Conservation (phyloP, 2,888 invertebrate species). For the Congeria kusceri region DNA sequence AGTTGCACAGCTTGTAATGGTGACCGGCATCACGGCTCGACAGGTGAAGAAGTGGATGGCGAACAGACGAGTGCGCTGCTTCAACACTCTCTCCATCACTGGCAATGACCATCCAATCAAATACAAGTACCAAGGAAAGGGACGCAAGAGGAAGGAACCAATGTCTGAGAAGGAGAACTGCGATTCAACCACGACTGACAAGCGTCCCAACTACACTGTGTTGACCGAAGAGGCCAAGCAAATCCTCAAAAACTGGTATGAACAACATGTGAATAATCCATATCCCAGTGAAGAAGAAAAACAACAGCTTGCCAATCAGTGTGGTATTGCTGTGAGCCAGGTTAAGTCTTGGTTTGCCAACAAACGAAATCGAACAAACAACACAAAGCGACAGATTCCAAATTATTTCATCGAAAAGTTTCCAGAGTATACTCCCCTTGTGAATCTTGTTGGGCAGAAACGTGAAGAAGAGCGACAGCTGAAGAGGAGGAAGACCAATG, state of each 20-base stretch:
- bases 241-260: slow-evolving; percentile 75
- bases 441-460: slow-evolving; percentile 70
- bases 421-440: slow-evolving; percentile 70
- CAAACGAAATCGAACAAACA: slow-evolving; percentile 77
- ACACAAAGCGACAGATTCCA: slow-evolving; percentile 75
- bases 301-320: slow-evolving; percentile 65
- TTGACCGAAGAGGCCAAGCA: slow-evolving; percentile 63
- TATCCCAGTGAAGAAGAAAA: slow-evolving; percentile 78
- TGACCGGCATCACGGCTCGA: slow-evolving; percentile 68
- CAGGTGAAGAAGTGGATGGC: slow-evolving; percentile 83
- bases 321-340: slow-evolving; percentile 71
- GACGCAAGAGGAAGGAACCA: slow-evolving; percentile 43
- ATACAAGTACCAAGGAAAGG: slow-evolving; percentile 69
- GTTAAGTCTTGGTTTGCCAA: slow-evolving; percentile 82
- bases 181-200: slow-evolving; percentile 50
- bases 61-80: slow-evolving; percentile 80
- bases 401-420: slow-evolving; percentile 77
- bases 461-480: slow-evolving; percentile 61
- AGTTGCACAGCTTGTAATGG: slow-evolving; percentile 67
- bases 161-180: slow-evolving; percentile 28
- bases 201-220: slow-evolving; percentile 63
- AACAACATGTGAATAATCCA: slow-evolving; percentile 69
- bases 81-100: slow-evolving; percentile 81
- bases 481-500: slow-evolving; percentile 56
- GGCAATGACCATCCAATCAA: slow-evolving; percentile 80